Evolutionary conservation across 2,888 invertebrate genomes (phyloP), one percentile per base, ranked within the genome.

Genomic region (Drosophila borborema): DNA sequence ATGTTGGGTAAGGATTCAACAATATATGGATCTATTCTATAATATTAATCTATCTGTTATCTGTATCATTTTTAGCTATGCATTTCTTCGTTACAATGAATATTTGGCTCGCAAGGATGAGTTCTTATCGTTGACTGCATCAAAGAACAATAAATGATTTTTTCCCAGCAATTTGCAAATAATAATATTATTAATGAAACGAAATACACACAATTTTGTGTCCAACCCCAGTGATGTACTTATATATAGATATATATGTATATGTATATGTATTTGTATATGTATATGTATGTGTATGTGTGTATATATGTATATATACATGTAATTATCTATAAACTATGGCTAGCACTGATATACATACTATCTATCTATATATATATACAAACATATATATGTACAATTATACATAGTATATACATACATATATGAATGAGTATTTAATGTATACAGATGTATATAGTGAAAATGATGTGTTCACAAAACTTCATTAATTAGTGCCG

Each of bases 51-150:
- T 5, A 2, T 40, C 6, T 5, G n/a, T n/a, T n/a, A n/a, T 2
- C 7, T 40, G 28, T 12, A 55, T 55, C 2, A 12, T 16, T 45
- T 43, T 7, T 91, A 95, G 95, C 78, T 97, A 96, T 92, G 96
- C 96, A 59, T 95, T 95, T 89, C 94, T 95, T 81, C 94, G 97
- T 79, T 94, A 97, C 72, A 94, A 95, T 75, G 96, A 96, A 92
- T 97, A 97, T 93, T 95, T 95, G 90, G 94, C 94, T 64, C 94
- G 94, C 80, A 96, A 96, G 93, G 94, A 95, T 43, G 91, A 94
- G 81, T 94, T 95, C 79, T 93, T 95, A 55, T 93, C 88, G 91
- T 78, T 93, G 69, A 85, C 82, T 81, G 76, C 71, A 65, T 46
- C 74, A 46, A 78, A 75, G 84, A 89, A 81, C 75, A 83, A 83